These are phyloP conservation scores for Monoplex corrugatus DNA, from an alignment of 2,888 invertebrate genomes.

Conservation along the genomic window DNA sequence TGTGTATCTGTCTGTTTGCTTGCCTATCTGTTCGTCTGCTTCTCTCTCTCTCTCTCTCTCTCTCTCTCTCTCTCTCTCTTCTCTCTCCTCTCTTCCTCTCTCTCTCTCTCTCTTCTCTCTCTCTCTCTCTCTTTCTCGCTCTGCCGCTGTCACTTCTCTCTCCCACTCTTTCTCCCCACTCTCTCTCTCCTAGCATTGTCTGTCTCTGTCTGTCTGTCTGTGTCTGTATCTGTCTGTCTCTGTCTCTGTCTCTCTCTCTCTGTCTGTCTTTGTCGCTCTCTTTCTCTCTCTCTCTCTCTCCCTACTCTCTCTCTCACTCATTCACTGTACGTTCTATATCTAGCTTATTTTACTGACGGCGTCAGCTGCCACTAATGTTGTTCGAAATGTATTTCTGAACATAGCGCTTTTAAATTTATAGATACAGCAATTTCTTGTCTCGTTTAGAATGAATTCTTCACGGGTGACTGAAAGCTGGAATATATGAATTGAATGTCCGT, in stretches of 20 bases:
- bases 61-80: background rate
- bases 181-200: background rate
- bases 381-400: too few species aligned
- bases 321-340: too few species aligned
- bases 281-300: background rate
- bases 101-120: too few species aligned
- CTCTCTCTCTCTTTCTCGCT: too few species aligned
- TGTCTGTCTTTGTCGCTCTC: background rate
- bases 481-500: too few species aligned
- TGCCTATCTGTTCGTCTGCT: background rate
- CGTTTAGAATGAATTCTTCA: too few species aligned
- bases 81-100: background rate
- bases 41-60: background rate
- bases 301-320: background rate
- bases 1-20: slow-evolving; percentile 6
- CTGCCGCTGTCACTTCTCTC: background rate
- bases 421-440: too few species aligned
- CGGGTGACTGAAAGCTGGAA: too few species aligned
- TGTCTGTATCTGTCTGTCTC: background rate
- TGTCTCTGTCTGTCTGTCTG: background rate
- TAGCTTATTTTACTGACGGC: too few species aligned
- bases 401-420: too few species aligned
- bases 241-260: background rate
- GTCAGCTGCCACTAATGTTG: too few species aligned
- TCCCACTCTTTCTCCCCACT: background rate